Evolutionary conservation across 2,888 invertebrate genomes (phyloP), one percentile per base, ranked within the genome.

Genomic region (Drosophila subsilvestris): DNA sequence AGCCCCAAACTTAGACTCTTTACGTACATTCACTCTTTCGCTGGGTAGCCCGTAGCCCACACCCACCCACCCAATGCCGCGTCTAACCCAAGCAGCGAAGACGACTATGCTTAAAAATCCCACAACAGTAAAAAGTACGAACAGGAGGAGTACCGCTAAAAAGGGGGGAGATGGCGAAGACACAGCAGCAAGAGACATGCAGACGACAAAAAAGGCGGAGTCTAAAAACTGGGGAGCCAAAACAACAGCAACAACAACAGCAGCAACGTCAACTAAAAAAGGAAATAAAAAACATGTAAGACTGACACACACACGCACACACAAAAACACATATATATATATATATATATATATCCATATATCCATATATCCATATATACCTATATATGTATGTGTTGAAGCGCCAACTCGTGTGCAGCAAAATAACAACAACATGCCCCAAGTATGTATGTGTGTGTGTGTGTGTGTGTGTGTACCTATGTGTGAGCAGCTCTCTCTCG

Each of bases 201-300:
- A 87, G 77, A 79, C 80, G 82, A 79, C 82, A 86, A 88, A 89
- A 89, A 88, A 89, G 91, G 90, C 90, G 91, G 90, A 90, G 90
- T 88, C 89, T 88, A 88, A 90, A 88, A 86, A 86, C 79, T 89
- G 84, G 82, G 89, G 88, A 89, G 89, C 85, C 85, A 77, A 78
- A 58, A 80, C 59, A 78, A 83, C 59, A 75, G 66, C 55, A 74
- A 69, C 73, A 80, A 63, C 65, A 75, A 48, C 57, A 56, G 37
- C 51, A 68, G 37, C 51, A 68, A 70, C 60, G 65, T 62, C 69
- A 75, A 71, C 70, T 76, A 67, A 69, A 80, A 86, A 85, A 77
- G 82, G 82, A 87, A 83, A 83, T 87, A 83, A 72, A 80, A 82
- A 86, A 80, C 80, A 86, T 86, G 80, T 79, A 88, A 83, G 83